Conservation (phyloP, 2,888 invertebrate species). For the Cremastinae sp. region DNA sequence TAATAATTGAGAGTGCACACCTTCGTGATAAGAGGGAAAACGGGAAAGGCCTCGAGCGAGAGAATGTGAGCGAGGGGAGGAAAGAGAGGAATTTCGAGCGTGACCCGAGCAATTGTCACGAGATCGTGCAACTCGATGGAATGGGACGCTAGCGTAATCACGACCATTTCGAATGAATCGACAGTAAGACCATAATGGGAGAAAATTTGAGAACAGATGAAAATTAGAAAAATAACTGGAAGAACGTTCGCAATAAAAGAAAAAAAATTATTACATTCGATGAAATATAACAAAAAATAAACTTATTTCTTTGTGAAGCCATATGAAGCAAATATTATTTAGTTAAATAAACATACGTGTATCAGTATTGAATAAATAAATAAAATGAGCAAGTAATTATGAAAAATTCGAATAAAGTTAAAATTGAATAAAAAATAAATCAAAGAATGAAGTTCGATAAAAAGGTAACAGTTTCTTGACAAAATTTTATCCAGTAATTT, state of each 20-base stretch:
- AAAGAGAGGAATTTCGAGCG: slow-evolving; percentile 7
- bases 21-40: background rate
- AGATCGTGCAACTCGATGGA: slow-evolving; percentile 20
- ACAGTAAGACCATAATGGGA: background rate
- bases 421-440: background rate
- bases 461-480: background rate
- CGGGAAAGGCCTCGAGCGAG: background rate
- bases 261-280: too few relatives aligned
- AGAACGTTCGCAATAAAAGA: too few relatives aligned
- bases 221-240: background rate
- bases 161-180: background rate
- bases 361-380: too few relatives aligned
- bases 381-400: too few relatives aligned
- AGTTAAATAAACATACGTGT: too few relatives aligned
- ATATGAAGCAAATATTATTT: too few relatives aligned
- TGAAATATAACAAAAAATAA: too few relatives aligned
- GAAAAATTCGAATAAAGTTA: too few relatives aligned
- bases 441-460: background rate
- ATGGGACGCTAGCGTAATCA: slow-evolving; percentile 16
- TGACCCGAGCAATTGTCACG: slow-evolving; percentile 38
- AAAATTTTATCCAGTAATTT: slow-evolving; percentile 19
- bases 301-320: too few relatives aligned
- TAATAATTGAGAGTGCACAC: slow-evolving; percentile 10
- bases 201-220: slow-evolving; percentile 3
- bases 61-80: background rate